phyloP scores from a whole-genome alignment of 23 tunicate genomes.

The Botrylloides violaceus region DNA sequence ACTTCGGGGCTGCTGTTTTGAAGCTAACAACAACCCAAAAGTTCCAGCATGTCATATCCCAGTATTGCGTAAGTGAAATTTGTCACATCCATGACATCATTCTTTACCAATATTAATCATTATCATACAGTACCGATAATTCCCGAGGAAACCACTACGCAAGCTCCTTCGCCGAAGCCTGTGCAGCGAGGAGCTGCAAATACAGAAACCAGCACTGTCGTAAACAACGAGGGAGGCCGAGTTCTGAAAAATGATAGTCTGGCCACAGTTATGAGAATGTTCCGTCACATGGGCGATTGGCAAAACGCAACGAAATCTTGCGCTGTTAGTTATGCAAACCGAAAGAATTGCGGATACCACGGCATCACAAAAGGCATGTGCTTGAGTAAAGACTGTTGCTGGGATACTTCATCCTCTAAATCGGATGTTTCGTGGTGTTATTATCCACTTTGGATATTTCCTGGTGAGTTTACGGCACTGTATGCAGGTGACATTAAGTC shows the following conservation, averaged over 20 bases:
- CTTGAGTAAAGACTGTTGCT: constrained; percentile 32
- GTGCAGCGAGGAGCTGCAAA: neutral
- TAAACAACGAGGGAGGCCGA: neutral
- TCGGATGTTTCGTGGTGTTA: constrained; percentile 24
- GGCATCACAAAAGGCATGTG: constrained; percentile 36
- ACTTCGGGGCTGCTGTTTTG: constrained; percentile 4
- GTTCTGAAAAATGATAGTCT: neutral
- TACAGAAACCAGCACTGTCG: neutral
- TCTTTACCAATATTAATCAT: too few species aligned
- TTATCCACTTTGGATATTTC: constrained; percentile 16
- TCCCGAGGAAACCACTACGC: neutral
- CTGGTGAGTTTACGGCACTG: constrained; percentile 7
- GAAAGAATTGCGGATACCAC: constrained; percentile 42
- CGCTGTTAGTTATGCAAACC: neutral
- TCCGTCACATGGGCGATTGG: constrained; percentile 3
- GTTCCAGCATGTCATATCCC: constrained; percentile 5
- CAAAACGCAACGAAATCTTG: constrained; percentile 9
- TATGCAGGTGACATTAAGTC: too few species aligned
- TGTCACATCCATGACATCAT: too few species aligned
- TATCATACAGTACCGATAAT: too few species aligned
- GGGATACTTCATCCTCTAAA: constrained; percentile 26
- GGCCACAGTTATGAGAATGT: neutral
- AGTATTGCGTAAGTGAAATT: neutral
- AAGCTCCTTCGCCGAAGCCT: neutral
- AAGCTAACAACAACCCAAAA: neutral